These are phyloP conservation scores for Vanessa tameamea DNA, from an alignment of 1,140 invertebrate genomes.

Conservation along the genomic window DNA sequence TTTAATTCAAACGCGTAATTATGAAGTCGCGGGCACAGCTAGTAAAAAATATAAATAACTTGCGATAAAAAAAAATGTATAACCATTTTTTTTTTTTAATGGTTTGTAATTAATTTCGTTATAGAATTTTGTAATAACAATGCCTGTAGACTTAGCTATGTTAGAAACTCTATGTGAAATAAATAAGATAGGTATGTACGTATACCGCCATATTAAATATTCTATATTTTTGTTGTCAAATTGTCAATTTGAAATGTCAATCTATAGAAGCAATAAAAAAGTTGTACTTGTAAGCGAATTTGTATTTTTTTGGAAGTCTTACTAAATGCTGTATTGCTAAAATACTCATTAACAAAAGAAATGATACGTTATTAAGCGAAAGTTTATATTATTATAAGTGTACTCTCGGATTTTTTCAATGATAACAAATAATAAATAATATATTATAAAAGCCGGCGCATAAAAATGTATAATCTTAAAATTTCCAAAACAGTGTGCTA, in stretches of 20 bases:
- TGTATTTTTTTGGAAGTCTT: conserved; percentile 1
- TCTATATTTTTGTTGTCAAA: conserved; percentile 9
- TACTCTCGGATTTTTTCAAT: not conserved
- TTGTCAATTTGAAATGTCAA: conserved; percentile 1
- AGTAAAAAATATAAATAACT: no score
- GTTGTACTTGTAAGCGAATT: not conserved
- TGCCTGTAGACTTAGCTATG: no score
- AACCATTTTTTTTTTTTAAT: no score
- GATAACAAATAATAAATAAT: not conserved
- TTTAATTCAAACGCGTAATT: no score
- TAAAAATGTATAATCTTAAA: conserved; percentile 41
- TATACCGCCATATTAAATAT: not conserved
- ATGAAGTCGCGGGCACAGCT: no score
- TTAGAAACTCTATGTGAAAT: not conserved
- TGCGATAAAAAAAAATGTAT: no score
- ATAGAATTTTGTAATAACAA: no score
- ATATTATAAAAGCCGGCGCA: conserved; percentile 34
- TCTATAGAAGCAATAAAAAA: not conserved
- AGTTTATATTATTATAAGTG: not conserved
- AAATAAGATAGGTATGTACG: no score
- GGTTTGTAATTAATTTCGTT: no score
- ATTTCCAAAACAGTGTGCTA: conserved; percentile 37
- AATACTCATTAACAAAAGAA: not conserved
- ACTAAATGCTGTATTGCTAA: not conserved
- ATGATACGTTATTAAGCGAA: not conserved